Evolutionary conservation across 2,888 invertebrate species (phyloP).

Genomic region (Agrotis exclamationis): DNA sequence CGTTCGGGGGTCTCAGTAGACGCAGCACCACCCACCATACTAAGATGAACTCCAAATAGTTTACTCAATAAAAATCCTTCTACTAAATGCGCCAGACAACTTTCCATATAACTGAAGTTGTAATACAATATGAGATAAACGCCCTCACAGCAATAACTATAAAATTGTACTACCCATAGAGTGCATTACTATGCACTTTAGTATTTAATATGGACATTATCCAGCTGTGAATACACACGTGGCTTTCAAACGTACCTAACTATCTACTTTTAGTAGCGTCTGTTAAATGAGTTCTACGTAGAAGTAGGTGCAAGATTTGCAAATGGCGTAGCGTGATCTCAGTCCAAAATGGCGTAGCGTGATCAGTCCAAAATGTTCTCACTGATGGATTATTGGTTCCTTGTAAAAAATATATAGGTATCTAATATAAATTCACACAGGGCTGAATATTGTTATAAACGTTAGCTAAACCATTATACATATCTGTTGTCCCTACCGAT

Average conservation of each 20-base stretch:
- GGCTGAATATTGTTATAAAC: too few relatives aligned
- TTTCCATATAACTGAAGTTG: conserved; percentile 22
- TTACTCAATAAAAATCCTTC: too few relatives aligned
- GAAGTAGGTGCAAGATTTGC: neutral
- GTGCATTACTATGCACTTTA: conserved; percentile 23
- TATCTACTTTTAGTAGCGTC: neutral
- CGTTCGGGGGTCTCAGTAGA: too few relatives aligned
- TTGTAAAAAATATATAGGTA: too few relatives aligned
- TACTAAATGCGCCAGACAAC: conserved; percentile 6
- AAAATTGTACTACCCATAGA: conserved; percentile 16
- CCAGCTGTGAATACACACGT: conserved; percentile 18
- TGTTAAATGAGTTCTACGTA: neutral
- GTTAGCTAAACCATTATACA: too few relatives aligned
- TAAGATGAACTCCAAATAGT: too few relatives aligned
- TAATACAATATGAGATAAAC: conserved; percentile 20
- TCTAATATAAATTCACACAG: too few relatives aligned
- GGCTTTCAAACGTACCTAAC: neutral
- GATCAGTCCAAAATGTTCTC: too few relatives aligned
- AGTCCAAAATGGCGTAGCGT: too few relatives aligned
- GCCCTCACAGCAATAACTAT: conserved; percentile 21
- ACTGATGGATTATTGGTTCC: too few relatives aligned
- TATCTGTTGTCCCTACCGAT: too few relatives aligned
- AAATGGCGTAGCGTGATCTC: neutral
- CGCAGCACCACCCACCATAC: too few relatives aligned
- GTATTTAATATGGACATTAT: conserved; percentile 13